A percentile compares a stretch with the other conserved stretches of the same genome.
Evolutionary conservation across 2,113 vertebrate genomes (phyloP).

Genomic region (Thunnus maccoyii): DNA sequence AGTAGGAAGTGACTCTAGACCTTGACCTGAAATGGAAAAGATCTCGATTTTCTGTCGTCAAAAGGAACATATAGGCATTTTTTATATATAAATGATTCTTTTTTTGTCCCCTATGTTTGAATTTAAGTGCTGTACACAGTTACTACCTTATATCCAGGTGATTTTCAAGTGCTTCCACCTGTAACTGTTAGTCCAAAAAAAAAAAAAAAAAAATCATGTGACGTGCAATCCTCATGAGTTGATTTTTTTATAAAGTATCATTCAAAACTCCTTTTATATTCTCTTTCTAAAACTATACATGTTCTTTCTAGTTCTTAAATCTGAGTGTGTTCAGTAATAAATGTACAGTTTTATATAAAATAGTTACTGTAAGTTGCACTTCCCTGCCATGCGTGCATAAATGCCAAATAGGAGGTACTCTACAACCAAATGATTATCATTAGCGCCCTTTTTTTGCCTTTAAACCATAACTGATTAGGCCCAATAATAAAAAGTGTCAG

Average conservation of each 20-base stretch:
- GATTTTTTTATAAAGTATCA: slow-evolving; percentile 39
- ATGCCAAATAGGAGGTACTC: slow-evolving; percentile 71
- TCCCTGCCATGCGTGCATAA: slow-evolving; percentile 70
- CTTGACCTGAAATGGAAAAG: slow-evolving; percentile 56
- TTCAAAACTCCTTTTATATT: slow-evolving; percentile 48
- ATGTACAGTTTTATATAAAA: slow-evolving; percentile 76
- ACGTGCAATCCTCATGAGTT: slow-evolving; percentile 56
- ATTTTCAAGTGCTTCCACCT: slow-evolving; percentile 63
- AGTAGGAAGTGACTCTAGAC: slow-evolving; percentile 49
- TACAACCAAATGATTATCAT: slow-evolving; percentile 77
- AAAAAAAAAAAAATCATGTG: slow-evolving; percentile 3
- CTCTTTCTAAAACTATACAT: slow-evolving; percentile 71
- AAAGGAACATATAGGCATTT: slow-evolving; percentile 32
- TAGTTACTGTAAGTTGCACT: slow-evolving; percentile 70
- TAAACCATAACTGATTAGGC: slow-evolving; percentile 59
- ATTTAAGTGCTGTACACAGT: slow-evolving; percentile 62
- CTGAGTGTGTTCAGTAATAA: slow-evolving; percentile 62
- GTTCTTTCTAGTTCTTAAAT: slow-evolving; percentile 53
- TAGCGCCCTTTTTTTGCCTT: slow-evolving; percentile 55
- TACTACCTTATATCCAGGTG: slow-evolving; percentile 36
- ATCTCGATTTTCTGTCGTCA: slow-evolving; percentile 49
- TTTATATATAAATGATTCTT: slow-evolving; percentile 23
- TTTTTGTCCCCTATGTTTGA: slow-evolving; percentile 20
- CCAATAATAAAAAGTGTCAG: slow-evolving; percentile 60
- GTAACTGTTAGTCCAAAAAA: slow-evolving; percentile 14